Conservation (phyloP, 2,888 invertebrate genomes). For the Cosmorhoe ocellata region DNA sequence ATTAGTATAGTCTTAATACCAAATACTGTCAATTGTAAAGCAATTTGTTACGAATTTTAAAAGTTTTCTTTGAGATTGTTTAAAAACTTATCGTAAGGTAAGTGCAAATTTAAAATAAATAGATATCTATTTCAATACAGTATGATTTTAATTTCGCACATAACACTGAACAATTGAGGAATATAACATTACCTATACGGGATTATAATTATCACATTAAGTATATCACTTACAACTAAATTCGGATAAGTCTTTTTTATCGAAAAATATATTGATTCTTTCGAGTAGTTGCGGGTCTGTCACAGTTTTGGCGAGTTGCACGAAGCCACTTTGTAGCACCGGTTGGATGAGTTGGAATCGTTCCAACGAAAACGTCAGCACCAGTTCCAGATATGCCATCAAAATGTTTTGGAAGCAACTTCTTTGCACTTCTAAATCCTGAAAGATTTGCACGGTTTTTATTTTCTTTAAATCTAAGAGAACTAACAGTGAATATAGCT, state of each 20-base stretch:
- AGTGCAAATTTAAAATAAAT: slow-evolving; percentile 52
- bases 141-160: slow-evolving; percentile 67
- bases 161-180: slow-evolving; percentile 69
- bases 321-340: slow-evolving; percentile 69
- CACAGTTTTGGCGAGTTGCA: slow-evolving; percentile 71
- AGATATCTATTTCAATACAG: slow-evolving; percentile 41
- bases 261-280: slow-evolving; percentile 79
- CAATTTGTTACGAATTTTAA: slow-evolving; percentile 59
- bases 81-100: slow-evolving; percentile 40
- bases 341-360: slow-evolving; percentile 79
- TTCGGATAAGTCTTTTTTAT: slow-evolving; percentile 76
- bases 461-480: slow-evolving; percentile 20
- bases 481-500: background rate
- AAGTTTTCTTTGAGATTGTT: slow-evolving; percentile 56
- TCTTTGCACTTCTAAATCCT: slow-evolving; percentile 93
- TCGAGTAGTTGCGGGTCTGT: slow-evolving; percentile 75
- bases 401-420: slow-evolving; percentile 93
- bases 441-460: slow-evolving; percentile 28
- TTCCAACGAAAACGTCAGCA: slow-evolving; percentile 84
- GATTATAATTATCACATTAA: slow-evolving; percentile 57
- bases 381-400: slow-evolving; percentile 91
- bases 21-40: slow-evolving; percentile 61
- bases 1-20: slow-evolving; percentile 65
- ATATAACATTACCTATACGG: slow-evolving; percentile 63
- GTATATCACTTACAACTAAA: slow-evolving; percentile 70